phyloP scores from a whole-genome alignment of 2,888 invertebrate genomes.

The Heliconius sara region DNA sequence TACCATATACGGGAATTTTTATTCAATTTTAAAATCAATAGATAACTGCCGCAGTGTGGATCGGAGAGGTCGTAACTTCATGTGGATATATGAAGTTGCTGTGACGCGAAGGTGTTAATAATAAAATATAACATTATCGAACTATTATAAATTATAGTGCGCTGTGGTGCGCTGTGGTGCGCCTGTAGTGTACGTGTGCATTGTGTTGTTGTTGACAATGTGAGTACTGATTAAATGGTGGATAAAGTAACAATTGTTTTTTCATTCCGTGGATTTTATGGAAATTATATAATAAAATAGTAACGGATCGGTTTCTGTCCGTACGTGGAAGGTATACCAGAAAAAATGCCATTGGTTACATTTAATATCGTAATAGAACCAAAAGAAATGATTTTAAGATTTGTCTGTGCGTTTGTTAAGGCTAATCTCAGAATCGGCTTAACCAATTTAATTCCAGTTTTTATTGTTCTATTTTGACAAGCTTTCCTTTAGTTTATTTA shows the following conservation, averaged over 20 bases:
- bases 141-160: slow-evolving; percentile 35
- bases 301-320: no score
- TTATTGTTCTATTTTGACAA: no score
- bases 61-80: neutral
- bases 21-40: slow-evolving; percentile 45
- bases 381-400: no score
- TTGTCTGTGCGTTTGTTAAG: no score
- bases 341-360: no score
- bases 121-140: slow-evolving; percentile 42
- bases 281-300: neutral
- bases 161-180: slow-evolving; percentile 15
- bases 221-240: neutral
- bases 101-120: slow-evolving; percentile 42
- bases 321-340: no score
- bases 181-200: neutral
- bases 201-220: neutral
- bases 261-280: neutral
- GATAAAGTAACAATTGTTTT: neutral
- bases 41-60: slow-evolving; percentile 31
- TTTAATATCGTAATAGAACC: no score
- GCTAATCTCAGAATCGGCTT: no score
- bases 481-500: no score
- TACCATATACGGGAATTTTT: slow-evolving; percentile 40
- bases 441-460: no score
- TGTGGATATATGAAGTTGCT: slow-evolving; percentile 31